Evolutionary conservation across 2,113 vertebrate species (phyloP).

Genomic region (Psittacara wagleri): DNA sequence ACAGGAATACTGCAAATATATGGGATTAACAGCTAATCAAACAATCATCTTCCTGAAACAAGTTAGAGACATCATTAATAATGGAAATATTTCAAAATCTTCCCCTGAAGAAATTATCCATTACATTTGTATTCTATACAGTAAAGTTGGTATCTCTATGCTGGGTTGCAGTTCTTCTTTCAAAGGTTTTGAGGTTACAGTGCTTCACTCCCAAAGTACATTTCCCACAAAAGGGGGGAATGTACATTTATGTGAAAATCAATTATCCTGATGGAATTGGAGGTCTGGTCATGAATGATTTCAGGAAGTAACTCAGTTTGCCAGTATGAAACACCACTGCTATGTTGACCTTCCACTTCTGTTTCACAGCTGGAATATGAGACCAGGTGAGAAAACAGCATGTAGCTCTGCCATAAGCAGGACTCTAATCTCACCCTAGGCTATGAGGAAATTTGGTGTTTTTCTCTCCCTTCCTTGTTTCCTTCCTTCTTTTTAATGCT

Average conservation of each 20-base stretch:
- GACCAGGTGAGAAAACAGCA: constrained; percentile 34
- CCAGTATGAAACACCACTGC: neutral
- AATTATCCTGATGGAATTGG: constrained; percentile 62
- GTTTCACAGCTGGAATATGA: constrained; percentile 21
- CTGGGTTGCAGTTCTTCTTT: neutral
- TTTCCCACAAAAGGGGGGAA: constrained; percentile 22
- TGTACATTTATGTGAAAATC: constrained; percentile 59
- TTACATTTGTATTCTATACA: neutral
- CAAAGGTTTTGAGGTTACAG: constrained; percentile 7
- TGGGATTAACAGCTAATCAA: neutral
- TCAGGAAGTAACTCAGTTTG: constrained; percentile 45
- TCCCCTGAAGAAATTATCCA: constrained; percentile 19
- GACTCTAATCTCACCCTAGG: neutral
- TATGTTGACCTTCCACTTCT: constrained; percentile 37
- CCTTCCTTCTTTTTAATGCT: rapidly evolving
- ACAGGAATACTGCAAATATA: neutral
- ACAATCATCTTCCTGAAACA: constrained; percentile 10
- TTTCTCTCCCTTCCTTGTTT: neutral
- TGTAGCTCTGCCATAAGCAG: neutral
- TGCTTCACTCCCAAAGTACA: neutral
- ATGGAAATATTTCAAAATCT: neutral
- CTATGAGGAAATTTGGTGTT: neutral
- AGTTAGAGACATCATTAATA: neutral
- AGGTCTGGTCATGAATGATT: constrained; percentile 47
- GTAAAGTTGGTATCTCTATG: neutral